phyloP scores from a whole-genome alignment of 2,113 vertebrate species.

The Cochlearius cochlearius region DNA sequence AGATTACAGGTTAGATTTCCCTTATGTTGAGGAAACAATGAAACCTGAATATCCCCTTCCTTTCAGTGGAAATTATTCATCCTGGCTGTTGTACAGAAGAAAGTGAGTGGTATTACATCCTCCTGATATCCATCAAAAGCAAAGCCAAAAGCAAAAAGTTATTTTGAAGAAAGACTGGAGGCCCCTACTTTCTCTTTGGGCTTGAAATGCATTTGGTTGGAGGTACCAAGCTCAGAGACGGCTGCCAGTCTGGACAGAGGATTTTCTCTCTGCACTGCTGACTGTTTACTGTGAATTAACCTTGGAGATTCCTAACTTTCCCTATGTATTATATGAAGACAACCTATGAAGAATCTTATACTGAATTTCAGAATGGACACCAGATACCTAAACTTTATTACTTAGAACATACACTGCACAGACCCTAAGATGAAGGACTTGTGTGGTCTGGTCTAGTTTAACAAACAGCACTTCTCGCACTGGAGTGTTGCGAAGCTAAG shows the following conservation, averaged over 20 bases:
- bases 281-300: background rate
- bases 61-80: background rate
- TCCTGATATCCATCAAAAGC: background rate
- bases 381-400: background rate
- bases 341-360: background rate
- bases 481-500: background rate
- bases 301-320: background rate
- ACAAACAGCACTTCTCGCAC: background rate
- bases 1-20: background rate
- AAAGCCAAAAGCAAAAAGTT: background rate
- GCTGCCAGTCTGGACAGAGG: fast-evolving
- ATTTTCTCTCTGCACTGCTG: fast-evolving
- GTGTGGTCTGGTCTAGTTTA: background rate
- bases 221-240: background rate
- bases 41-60: fast-evolving
- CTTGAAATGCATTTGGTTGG: background rate
- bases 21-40: background rate
- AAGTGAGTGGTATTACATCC: background rate
- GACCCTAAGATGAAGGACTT: too few species aligned
- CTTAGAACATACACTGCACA: background rate
- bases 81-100: background rate
- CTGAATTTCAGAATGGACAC: background rate
- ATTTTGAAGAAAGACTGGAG: background rate
- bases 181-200: fast-evolving
- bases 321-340: fast-evolving